These are phyloP conservation scores for Caenorhabditis imperialis DNA, from an alignment of 2,888 invertebrate species.

Conservation along the genomic window DNA sequence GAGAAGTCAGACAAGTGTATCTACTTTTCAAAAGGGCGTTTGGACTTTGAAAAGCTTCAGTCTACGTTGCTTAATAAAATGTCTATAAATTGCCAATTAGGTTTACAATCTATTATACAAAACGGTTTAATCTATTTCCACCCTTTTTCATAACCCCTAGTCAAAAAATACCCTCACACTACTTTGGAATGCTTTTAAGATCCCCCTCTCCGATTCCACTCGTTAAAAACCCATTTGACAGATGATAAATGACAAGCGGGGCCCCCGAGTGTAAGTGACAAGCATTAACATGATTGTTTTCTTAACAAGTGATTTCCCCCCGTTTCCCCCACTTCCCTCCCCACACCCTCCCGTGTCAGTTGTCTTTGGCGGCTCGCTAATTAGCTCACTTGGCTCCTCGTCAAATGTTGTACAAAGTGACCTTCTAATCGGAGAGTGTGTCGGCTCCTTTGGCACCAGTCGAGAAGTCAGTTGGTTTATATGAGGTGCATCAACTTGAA, in stretches of 20 bases:
- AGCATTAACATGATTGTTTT: slow-evolving; percentile 57
- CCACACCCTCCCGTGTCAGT: slow-evolving; percentile 38
- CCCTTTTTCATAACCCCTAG: too few relatives aligned
- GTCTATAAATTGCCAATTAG: too few relatives aligned
- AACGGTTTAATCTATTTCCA: too few relatives aligned
- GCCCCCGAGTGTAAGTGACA: slow-evolving; percentile 46
- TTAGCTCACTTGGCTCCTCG: slow-evolving; percentile 42
- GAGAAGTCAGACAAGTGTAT: too few relatives aligned
- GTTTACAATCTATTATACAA: too few relatives aligned
- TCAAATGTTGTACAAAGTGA: slow-evolving; percentile 58
- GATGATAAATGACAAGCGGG: slow-evolving; percentile 49
- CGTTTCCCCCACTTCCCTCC: slow-evolving; percentile 4
- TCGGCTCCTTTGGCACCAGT: slow-evolving; percentile 17
- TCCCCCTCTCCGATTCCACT: slow-evolving; percentile 2
- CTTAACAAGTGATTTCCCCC: slow-evolving; percentile 49
- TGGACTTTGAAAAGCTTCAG: too few relatives aligned
- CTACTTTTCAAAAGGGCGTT: too few relatives aligned
- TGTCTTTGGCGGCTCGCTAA: slow-evolving; percentile 55
- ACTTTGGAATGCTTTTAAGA: slow-evolving; percentile 51
- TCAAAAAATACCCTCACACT: too few relatives aligned
- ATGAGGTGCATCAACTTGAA: slow-evolving; percentile 39
- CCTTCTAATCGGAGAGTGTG: slow-evolving; percentile 52
- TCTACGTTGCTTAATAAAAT: too few relatives aligned
- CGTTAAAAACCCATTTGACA: slow-evolving; percentile 40
- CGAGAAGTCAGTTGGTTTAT: slow-evolving; percentile 49